Percentiles rank a stretch among this genome's conserved stretches.
Evolutionary conservation across 2,113 vertebrate species (phyloP).

Genomic region (Numida meleagris): DNA sequence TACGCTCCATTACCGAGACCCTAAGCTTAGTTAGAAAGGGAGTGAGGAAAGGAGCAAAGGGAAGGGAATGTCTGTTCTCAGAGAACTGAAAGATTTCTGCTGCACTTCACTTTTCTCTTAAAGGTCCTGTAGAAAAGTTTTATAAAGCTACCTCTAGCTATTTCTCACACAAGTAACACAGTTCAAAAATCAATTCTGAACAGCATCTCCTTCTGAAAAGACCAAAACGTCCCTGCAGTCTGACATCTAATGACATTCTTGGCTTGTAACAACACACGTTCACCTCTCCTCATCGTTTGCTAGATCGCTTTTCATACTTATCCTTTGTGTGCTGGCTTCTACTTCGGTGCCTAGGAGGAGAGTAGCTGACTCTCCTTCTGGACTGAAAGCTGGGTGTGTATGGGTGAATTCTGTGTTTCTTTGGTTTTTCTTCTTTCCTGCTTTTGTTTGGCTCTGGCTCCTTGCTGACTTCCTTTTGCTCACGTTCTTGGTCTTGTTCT

Average conservation of each 20-base stretch:
- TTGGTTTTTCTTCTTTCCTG: slow-evolving; percentile 74
- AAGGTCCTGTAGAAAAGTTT: slow-evolving; percentile 4
- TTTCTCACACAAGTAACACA: slow-evolving; percentile 1
- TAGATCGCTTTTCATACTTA: slow-evolving; percentile 61
- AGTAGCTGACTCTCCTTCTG: slow-evolving; percentile 64
- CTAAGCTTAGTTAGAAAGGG: neutral
- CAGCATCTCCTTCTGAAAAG: neutral
- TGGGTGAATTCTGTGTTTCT: slow-evolving; percentile 73
- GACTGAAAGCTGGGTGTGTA: slow-evolving; percentile 72
- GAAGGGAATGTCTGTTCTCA: slow-evolving; percentile 24
- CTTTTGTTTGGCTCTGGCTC: slow-evolving; percentile 69
- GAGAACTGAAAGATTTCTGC: neutral
- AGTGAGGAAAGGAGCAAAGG: neutral
- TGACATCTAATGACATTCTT: neutral
- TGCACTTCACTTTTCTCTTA: slow-evolving; percentile 15
- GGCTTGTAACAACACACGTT: neutral
- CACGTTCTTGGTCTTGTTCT: slow-evolving; percentile 75
- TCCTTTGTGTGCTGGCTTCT: slow-evolving; percentile 70
- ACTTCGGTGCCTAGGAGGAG: slow-evolving; percentile 69
- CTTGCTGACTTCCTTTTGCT: slow-evolving; percentile 70
- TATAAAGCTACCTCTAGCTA: slow-evolving; percentile 5
- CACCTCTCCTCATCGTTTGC: slow-evolving; percentile 61
- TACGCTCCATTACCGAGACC: neutral
- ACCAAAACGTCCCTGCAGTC: neutral
- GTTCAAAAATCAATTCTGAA: slow-evolving; percentile 10